Evolutionary conservation across 2,797 vertebrate species (phyloP).

Genomic region (Poeciliopsis presidionis): DNA sequence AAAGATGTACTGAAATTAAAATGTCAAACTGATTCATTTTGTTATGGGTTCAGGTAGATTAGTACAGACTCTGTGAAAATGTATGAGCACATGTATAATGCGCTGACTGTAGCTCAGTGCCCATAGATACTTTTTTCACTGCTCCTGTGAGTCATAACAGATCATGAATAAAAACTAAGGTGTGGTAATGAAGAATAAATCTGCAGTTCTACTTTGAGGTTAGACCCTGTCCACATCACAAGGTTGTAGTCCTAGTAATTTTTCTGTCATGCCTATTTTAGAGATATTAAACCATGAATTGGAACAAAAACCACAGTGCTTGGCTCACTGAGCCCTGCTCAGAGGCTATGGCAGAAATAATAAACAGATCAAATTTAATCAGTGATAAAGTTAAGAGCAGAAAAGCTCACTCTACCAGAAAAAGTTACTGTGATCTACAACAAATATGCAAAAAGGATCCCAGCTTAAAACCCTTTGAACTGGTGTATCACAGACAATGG

Average conservation of each 20-base stretch:
- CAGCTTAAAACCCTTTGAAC: background rate
- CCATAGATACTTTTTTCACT: slow-evolving; percentile 9
- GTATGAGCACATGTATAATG: slow-evolving; percentile 11
- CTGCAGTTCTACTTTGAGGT: slow-evolving; percentile 74
- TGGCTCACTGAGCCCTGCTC: slow-evolving; percentile 35
- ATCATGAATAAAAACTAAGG: slow-evolving; percentile 58
- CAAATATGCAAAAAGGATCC: background rate
- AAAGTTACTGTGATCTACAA: background rate
- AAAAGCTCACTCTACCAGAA: background rate
- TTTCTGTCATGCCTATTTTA: slow-evolving; percentile 70
- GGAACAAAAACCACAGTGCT: slow-evolving; percentile 37
- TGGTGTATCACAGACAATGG: slow-evolving; percentile 1
- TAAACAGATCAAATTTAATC: slow-evolving; percentile 64
- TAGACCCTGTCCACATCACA: slow-evolving; percentile 67
- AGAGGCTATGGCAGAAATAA: slow-evolving; percentile 61
- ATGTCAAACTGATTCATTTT: slow-evolving; percentile 43
- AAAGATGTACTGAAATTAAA: slow-evolving; percentile 22
- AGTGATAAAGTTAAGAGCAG: slow-evolving; percentile 51
- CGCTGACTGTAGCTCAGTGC: slow-evolving; percentile 12
- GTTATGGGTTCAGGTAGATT: slow-evolving; percentile 31
- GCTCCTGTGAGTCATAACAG: slow-evolving; percentile 49
- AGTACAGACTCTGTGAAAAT: slow-evolving; percentile 14
- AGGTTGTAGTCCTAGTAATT: slow-evolving; percentile 54
- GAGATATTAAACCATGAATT: slow-evolving; percentile 64
- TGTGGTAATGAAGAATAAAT: slow-evolving; percentile 59